Conservation (phyloP, 2,888 invertebrate genomes). For the Erebia epiphron region DNA sequence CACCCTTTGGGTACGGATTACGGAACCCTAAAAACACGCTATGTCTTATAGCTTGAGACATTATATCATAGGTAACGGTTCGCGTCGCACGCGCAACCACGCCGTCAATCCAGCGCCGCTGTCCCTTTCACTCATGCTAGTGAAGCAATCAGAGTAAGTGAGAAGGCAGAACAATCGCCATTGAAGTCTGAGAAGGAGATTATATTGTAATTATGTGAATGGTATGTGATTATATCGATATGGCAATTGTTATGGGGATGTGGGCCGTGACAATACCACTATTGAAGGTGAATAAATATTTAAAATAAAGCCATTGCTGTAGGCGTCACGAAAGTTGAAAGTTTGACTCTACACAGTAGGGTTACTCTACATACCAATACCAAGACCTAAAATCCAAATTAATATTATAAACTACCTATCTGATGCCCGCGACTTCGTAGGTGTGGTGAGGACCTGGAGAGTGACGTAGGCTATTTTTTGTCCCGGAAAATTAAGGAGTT, state of each 20-base stretch:
- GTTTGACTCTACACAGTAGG: neutral
- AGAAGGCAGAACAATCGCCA: constrained; percentile 63
- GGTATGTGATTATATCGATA: constrained; percentile 56
- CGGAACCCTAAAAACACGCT: constrained; percentile 11
- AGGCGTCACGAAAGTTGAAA: neutral
- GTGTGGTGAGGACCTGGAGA: no score
- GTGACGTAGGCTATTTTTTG: no score
- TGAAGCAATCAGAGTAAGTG: constrained; percentile 42
- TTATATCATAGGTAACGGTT: constrained; percentile 44
- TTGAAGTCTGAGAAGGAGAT: constrained; percentile 64
- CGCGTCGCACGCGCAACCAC: constrained; percentile 45
- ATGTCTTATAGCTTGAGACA: constrained; percentile 36
- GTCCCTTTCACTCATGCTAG: constrained; percentile 34
- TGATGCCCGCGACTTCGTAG: no score
- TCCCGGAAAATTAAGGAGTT: no score
- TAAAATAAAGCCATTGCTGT: constrained; percentile 4
- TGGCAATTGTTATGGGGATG: constrained; percentile 34
- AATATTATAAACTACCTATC: no score
- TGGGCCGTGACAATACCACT: constrained; percentile 11
- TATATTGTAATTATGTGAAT: constrained; percentile 54
- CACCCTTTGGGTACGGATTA: no score
- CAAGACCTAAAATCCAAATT: no score
- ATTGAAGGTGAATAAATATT: constrained; percentile 8
- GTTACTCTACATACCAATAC: no score
- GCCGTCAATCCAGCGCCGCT: constrained; percentile 30